These are phyloP conservation scores for Ctenicera cuprea DNA, from an alignment of 2,888 invertebrate genomes.

Conservation along the genomic window DNA sequence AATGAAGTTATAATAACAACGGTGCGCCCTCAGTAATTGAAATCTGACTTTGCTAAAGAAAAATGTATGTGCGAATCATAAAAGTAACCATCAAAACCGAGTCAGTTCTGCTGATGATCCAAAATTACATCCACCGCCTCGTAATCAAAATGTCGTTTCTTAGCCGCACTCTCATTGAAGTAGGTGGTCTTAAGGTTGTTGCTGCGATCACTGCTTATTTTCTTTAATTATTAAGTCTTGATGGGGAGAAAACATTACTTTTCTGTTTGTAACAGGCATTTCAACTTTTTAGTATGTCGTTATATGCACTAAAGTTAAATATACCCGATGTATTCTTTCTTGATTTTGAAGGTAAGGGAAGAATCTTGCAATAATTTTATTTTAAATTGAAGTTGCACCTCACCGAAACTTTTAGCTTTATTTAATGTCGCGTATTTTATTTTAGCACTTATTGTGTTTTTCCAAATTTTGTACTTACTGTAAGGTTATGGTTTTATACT, in stretches of 20 bases:
- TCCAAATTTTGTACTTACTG: too few species aligned
- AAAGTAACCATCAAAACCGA: slow-evolving; percentile 29
- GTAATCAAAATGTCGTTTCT: slow-evolving; percentile 50
- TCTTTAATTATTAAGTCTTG: slow-evolving; percentile 12
- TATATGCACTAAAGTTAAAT: not conserved
- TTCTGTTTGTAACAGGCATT: not conserved
- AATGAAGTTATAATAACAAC: slow-evolving; percentile 37
- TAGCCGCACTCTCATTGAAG: slow-evolving; percentile 29
- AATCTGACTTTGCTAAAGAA: slow-evolving; percentile 22
- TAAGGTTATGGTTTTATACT: too few species aligned
- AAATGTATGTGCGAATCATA: slow-evolving; percentile 34
- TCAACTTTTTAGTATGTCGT: not conserved
- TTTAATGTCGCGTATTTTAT: too few species aligned
- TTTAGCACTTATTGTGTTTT: too few species aligned
- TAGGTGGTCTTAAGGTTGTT: slow-evolving; percentile 28
- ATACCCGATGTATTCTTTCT: not conserved
- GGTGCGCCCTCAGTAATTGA: slow-evolving; percentile 21
- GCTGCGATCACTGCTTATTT: slow-evolving; percentile 11
- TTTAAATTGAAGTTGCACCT: too few species aligned
- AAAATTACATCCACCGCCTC: slow-evolving; percentile 43
- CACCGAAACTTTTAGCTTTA: too few species aligned
- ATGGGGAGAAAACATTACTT: not conserved
- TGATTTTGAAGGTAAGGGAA: not conserved
- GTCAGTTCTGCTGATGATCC: slow-evolving; percentile 25
- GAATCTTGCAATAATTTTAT: not conserved